phyloP scores from a whole-genome alignment of 2,888 invertebrate species.

The Brenthis ino region DNA sequence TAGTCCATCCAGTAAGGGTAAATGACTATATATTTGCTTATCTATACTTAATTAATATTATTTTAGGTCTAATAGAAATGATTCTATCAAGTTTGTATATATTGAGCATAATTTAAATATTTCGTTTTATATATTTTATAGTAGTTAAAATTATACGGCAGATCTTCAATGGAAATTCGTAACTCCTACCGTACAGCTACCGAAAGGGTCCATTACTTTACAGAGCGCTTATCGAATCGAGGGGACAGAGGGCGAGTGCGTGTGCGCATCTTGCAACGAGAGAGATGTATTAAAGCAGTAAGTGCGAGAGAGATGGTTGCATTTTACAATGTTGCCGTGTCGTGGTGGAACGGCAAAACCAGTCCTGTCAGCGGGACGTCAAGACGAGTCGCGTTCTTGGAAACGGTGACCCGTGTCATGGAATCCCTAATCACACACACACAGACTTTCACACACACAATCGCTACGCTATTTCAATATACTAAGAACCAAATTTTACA shows the following conservation, averaged over 20 bases:
- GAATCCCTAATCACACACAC: constrained; percentile 77
- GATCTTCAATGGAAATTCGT: constrained; percentile 69
- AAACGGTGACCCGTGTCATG: constrained; percentile 82
- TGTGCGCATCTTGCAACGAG: constrained; percentile 73
- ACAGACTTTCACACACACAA: constrained; percentile 44
- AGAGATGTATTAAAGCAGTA: constrained; percentile 41
- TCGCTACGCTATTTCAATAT: constrained; percentile 10
- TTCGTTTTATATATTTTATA: constrained; percentile 3
- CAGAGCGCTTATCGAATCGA: constrained; percentile 74
- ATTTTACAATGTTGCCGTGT: constrained; percentile 70
- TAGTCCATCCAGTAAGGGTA: constrained; percentile 11
- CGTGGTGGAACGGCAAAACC: constrained; percentile 75
- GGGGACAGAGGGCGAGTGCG: constrained; percentile 74
- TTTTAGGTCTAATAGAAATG: not conserved
- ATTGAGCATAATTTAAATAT: not conserved
- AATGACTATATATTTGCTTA: constrained; percentile 19
- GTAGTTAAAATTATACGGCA: constrained; percentile 36
- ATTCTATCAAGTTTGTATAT: not conserved
- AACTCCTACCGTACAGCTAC: constrained; percentile 63
- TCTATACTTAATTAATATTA: not conserved
- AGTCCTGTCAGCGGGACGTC: constrained; percentile 81
- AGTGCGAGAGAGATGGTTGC: constrained; percentile 58
- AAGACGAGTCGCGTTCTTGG: constrained; percentile 80
- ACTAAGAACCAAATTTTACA: constrained; percentile 19
- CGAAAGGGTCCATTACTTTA: constrained; percentile 75